phyloP scores from a whole-genome alignment of 1,140 invertebrate species.

The Ruditapes philippinarum region DNA sequence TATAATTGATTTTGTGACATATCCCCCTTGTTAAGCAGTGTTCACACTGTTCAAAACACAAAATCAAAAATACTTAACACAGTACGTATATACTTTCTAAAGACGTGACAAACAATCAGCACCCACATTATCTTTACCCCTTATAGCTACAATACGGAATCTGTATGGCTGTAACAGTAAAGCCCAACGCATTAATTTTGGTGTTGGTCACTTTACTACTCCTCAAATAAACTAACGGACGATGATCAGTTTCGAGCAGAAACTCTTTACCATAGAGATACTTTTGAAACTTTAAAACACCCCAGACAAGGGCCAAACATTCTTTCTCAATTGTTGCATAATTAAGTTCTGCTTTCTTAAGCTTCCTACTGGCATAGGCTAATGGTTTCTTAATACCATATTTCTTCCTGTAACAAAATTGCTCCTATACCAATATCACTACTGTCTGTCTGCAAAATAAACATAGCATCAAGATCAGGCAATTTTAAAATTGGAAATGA shows the following conservation, averaged over 20 bases:
- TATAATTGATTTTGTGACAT: too few relatives aligned
- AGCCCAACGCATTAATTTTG: too few relatives aligned
- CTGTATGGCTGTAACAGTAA: neutral
- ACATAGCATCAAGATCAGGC: too few relatives aligned
- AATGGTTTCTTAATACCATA: too few relatives aligned
- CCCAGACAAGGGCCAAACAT: constrained; percentile 68
- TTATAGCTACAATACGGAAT: neutral
- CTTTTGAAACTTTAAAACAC: constrained; percentile 54
- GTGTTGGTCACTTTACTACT: neutral
- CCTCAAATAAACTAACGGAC: constrained; percentile 79
- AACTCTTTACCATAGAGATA: constrained; percentile 69
- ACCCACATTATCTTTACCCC: neutral
- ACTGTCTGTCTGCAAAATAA: too few relatives aligned
- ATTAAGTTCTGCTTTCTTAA: neutral
- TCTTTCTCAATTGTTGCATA: constrained; percentile 67
- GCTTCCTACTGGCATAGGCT: too few relatives aligned
- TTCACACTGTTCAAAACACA: too few relatives aligned
- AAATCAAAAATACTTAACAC: too few relatives aligned
- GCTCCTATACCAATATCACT: too few relatives aligned
- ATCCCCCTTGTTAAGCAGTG: too few relatives aligned
- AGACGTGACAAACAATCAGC: too few relatives aligned
- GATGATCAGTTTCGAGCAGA: constrained; percentile 69
- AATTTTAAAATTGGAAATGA: constrained; percentile 67
- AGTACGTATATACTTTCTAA: too few relatives aligned
- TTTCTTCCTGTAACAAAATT: neutral